phyloP scores from a whole-genome alignment of 2,797 vertebrate species.

The Hozukius guyotensis region DNA sequence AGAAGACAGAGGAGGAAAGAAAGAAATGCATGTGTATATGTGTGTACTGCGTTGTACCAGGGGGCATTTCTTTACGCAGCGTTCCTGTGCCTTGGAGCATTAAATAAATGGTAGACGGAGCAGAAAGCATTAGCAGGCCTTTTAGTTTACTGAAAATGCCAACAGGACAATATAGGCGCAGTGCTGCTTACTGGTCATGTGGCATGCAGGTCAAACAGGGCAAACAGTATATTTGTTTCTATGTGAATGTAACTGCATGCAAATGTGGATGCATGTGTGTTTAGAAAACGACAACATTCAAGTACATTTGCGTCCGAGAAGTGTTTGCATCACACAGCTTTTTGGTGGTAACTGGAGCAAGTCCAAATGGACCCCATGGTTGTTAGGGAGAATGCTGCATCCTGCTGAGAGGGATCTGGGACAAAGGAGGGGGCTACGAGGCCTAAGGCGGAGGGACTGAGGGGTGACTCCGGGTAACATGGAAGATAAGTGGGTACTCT shows the following conservation, averaged over 20 bases:
- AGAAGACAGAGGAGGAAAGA: background rate
- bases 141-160: constrained; percentile 64
- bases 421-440: constrained; percentile 65
- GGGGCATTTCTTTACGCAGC: constrained; percentile 52
- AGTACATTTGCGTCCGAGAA: constrained; percentile 15
- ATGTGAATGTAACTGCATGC: background rate
- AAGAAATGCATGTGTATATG: background rate
- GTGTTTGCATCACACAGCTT: constrained; percentile 37
- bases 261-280: background rate
- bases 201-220: constrained; percentile 29
- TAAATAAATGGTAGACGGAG: constrained; percentile 68
- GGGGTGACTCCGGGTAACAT: constrained; percentile 60
- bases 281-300: background rate
- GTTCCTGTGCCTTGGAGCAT: constrained; percentile 66
- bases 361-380: constrained; percentile 66
- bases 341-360: constrained; percentile 68
- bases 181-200: constrained; percentile 26
- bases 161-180: constrained; percentile 44
- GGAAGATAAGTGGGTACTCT: constrained; percentile 68
- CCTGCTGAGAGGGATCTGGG: constrained; percentile 74
- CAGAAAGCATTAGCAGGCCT: constrained; percentile 71
- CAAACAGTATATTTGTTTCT: constrained; percentile 1
- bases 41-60: constrained; percentile 22
- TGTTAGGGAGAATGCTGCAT: constrained; percentile 67
- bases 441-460: constrained; percentile 42